Evolutionary conservation across 2,113 vertebrate genomes (phyloP).

Genomic region (Neoarius graeffei): DNA sequence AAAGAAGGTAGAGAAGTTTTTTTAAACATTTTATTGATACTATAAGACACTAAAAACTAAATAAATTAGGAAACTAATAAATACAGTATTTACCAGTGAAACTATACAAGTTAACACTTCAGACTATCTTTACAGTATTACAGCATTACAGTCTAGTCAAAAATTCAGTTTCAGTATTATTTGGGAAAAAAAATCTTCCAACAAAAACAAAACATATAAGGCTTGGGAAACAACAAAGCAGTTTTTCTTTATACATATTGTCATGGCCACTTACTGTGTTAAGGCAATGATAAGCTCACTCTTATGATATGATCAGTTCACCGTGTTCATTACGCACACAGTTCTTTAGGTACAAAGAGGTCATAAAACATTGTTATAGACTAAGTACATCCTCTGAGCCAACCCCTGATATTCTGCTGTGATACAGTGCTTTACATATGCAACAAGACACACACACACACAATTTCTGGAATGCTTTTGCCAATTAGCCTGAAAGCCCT

Average conservation of each 20-base stretch:
- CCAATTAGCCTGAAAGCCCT: background rate
- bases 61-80: slow-evolving; percentile 52
- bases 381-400: background rate
- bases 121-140: slow-evolving; percentile 29
- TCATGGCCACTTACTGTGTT: slow-evolving; percentile 9
- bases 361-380: background rate
- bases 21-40: slow-evolving; percentile 27
- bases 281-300: background rate
- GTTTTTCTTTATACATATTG: slow-evolving; percentile 11
- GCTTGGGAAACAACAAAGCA: background rate
- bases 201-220: background rate
- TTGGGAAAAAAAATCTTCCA: background rate
- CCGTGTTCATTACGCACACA: background rate
- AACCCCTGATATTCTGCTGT: slow-evolving; percentile 21
- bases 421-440: slow-evolving; percentile 29
- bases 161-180: background rate
- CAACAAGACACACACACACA: background rate
- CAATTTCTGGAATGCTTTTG: slow-evolving; percentile 43
- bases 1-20: background rate
- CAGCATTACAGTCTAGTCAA: background rate
- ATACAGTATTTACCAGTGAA: slow-evolving; percentile 44
- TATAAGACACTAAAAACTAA: slow-evolving; percentile 32
- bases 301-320: background rate
- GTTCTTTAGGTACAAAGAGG: background rate
- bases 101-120: slow-evolving; percentile 5